Percentiles rank a stretch among this genome's conserved stretches.
phyloP scores from a whole-genome alignment of 2,797 vertebrate genomes.

The Peromyscus melanophrys region DNA sequence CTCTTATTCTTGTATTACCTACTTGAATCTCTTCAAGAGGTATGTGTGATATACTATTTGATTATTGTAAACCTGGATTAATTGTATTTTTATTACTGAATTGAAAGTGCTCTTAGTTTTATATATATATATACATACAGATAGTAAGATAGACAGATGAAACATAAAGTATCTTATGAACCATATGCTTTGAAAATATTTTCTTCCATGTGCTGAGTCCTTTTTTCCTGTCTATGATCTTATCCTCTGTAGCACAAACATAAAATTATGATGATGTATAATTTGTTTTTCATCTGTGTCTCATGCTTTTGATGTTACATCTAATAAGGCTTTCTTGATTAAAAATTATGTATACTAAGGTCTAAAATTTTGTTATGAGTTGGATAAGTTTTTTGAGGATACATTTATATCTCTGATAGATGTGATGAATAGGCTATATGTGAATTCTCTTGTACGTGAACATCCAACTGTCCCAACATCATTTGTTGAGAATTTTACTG shows the following conservation, averaged over 20 bases:
- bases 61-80: neutral
- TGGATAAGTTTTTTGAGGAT: neutral
- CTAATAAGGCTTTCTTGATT: neutral
- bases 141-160: neutral
- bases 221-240: neutral
- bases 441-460: neutral
- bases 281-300: conserved; percentile 36
- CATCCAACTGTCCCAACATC: neutral
- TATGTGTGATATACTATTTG: neutral
- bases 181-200: neutral
- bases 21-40: neutral
- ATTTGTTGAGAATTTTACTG: neutral
- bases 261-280: conserved; percentile 11
- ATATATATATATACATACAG: no score
- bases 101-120: neutral
- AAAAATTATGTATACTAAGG: neutral
- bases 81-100: neutral
- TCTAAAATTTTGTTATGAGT: neutral
- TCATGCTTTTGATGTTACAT: neutral
- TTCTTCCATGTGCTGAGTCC: neutral
- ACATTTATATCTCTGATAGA: neutral
- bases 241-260: neutral
- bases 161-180: neutral
- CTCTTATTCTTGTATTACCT: neutral
- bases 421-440: neutral